Conservation (phyloP, 2,797 vertebrate species). For the Sebastes itinus region DNA sequence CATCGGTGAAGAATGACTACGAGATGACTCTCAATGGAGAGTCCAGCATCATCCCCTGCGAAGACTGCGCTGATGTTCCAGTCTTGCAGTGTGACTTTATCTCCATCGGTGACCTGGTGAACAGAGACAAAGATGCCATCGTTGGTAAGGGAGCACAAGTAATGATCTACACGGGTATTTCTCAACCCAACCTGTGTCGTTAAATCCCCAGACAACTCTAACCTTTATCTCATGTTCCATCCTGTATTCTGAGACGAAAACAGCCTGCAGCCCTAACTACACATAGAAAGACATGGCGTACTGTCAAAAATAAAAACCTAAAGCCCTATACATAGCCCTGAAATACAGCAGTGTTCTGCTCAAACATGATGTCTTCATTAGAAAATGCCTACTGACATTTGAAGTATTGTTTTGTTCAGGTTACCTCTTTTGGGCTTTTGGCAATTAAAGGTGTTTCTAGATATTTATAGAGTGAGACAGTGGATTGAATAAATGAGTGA, state of each 20-base stretch:
- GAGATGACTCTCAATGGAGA: conserved; percentile 88
- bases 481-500: background rate
- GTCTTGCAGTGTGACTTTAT: conserved; percentile 93
- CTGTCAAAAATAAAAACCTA: background rate
- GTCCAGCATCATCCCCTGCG: conserved; percentile 90
- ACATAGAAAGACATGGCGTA: background rate
- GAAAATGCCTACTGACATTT: background rate
- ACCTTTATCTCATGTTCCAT: background rate
- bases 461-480: background rate
- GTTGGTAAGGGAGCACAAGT: conserved; percentile 84
- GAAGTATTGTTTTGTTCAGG: background rate
- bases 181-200: background rate
- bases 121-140: conserved; percentile 88
- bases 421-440: background rate
- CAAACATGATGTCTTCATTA: background rate
- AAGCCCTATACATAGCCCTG: background rate
- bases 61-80: conserved; percentile 90
- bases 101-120: conserved; percentile 89
- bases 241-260: background rate
- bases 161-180: background rate
- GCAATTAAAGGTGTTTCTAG: background rate
- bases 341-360: background rate
- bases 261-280: background rate
- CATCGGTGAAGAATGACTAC: conserved; percentile 90
- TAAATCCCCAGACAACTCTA: background rate